A percentile compares a stretch with the other conserved stretches of the same genome.
phyloP scores from a whole-genome alignment of 2,113 vertebrate species.

The Protobothrops mucrosquamatus region DNA sequence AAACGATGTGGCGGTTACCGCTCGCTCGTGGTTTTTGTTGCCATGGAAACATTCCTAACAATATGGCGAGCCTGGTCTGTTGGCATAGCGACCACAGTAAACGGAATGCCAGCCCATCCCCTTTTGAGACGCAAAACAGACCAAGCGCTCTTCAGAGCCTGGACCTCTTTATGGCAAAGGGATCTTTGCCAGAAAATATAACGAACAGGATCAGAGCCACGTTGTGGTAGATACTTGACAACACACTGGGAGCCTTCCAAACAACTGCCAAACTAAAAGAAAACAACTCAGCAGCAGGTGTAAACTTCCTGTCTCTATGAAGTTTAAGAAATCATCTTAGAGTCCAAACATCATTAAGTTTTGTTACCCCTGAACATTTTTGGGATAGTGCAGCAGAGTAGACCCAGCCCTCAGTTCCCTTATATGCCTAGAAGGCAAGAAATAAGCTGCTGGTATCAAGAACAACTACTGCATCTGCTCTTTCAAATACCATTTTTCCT shows the following conservation, averaged over 20 bases:
- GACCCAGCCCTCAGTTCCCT: background rate
- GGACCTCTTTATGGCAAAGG: background rate
- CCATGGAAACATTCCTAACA: constrained; percentile 15
- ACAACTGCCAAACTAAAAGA: background rate
- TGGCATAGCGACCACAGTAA: background rate
- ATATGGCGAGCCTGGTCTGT: background rate
- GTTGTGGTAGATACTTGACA: background rate
- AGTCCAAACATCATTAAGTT: background rate
- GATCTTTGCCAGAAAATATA: background rate
- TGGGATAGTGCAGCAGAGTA: background rate
- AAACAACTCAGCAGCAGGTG: background rate
- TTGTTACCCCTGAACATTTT: background rate
- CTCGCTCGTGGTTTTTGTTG: rapidly evolving
- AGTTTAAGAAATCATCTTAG: background rate
- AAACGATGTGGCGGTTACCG: constrained; percentile 14
- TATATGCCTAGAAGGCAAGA: background rate
- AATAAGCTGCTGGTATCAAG: background rate
- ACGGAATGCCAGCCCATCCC: background rate
- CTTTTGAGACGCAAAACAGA: background rate
- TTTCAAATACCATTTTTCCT: background rate
- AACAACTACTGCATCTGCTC: background rate
- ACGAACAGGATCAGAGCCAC: background rate
- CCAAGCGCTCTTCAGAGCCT: background rate
- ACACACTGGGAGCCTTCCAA: background rate
- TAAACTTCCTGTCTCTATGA: background rate